Percentiles rank a stretch among this genome's conserved stretches.
phyloP scores from a whole-genome alignment of 2,797 vertebrate genomes.

The Paedocypris micromegethes region DNA sequence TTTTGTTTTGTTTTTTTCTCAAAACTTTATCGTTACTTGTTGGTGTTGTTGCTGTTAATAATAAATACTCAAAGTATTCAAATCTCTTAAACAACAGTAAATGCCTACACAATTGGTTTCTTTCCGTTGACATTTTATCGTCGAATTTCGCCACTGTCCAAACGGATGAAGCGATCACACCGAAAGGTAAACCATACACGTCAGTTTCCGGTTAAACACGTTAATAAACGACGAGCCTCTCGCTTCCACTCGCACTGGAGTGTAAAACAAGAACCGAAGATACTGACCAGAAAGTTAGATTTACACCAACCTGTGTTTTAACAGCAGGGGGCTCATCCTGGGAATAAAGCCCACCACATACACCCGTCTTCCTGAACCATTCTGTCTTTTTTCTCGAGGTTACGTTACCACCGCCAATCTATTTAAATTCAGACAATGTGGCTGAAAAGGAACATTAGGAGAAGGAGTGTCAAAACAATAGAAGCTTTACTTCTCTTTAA shows the following conservation, averaged over 20 bases:
- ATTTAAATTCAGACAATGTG: not conserved
- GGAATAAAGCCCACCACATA: conserved; percentile 9
- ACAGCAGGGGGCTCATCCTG: conserved; percentile 34
- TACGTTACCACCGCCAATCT: not conserved
- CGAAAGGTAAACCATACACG: not conserved
- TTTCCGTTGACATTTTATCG: no score
- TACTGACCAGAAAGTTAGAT: conserved; percentile 20
- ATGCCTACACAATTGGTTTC: no score
- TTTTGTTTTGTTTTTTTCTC: no score
- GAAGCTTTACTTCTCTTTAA: not conserved
- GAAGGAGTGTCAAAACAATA: conserved; percentile 17
- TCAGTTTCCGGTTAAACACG: conserved; percentile 4
- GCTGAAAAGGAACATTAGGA: not conserved
- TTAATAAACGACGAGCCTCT: not conserved
- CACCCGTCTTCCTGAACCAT: not conserved
- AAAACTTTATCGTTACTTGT: no score
- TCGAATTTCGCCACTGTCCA: no score
- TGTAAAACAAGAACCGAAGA: conserved; percentile 11
- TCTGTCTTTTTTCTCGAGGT: no score
- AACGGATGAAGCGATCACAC: not conserved
- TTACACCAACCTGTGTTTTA: conserved; percentile 28
- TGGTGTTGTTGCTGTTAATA: no score
- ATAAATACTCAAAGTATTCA: no score
- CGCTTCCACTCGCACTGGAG: conserved; percentile 13
- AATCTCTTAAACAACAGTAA: no score